A percentile compares a stretch with the other conserved stretches of the same genome.
phyloP scores from a whole-genome alignment of 1,140 invertebrate species.

The Glomeris maerens region DNA sequence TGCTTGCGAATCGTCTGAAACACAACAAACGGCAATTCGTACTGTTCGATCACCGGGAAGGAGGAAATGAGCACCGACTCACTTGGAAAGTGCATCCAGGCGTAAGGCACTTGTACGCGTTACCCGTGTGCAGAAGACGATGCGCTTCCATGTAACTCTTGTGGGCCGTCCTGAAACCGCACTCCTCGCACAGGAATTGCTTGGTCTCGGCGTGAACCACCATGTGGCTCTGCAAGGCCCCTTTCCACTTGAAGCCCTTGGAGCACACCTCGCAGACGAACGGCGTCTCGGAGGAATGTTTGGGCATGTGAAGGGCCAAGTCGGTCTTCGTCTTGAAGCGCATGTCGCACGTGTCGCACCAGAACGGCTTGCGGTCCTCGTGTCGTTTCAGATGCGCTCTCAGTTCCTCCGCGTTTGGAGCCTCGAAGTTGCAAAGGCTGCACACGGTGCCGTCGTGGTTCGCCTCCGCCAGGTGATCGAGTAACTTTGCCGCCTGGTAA shows the following conservation, averaged over 20 bases:
- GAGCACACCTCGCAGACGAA: slow-evolving; percentile 42
- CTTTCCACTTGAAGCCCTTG: slow-evolving; percentile 43
- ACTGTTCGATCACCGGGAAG: no score
- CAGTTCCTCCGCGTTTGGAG: slow-evolving; percentile 31
- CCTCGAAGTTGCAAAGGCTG: slow-evolving; percentile 35
- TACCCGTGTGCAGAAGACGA: slow-evolving; percentile 38
- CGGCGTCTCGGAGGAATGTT: slow-evolving; percentile 40
- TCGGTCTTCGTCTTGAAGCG: slow-evolving; percentile 38
- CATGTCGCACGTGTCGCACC: slow-evolving; percentile 37
- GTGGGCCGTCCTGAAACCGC: slow-evolving; percentile 42
- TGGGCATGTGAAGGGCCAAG: slow-evolving; percentile 37
- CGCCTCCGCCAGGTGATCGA: slow-evolving; percentile 31
- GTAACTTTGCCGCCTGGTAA: no score
- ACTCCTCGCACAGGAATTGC: slow-evolving; percentile 40
- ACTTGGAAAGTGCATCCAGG: slow-evolving; percentile 36
- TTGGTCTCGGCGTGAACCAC: slow-evolving; percentile 38
- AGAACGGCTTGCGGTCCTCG: slow-evolving; percentile 36
- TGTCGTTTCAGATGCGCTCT: slow-evolving; percentile 35
- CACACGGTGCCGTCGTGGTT: slow-evolving; percentile 35
- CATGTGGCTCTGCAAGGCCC: slow-evolving; percentile 39
- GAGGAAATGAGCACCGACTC: no score
- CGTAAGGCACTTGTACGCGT: slow-evolving; percentile 37
- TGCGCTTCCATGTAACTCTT: slow-evolving; percentile 43
- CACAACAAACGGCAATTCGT: no score
- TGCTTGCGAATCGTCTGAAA: slow-evolving; percentile 36